These are phyloP conservation scores for Phyllotreta cruciferae DNA, from an alignment of 2,888 invertebrate genomes.

Conservation along the genomic window DNA sequence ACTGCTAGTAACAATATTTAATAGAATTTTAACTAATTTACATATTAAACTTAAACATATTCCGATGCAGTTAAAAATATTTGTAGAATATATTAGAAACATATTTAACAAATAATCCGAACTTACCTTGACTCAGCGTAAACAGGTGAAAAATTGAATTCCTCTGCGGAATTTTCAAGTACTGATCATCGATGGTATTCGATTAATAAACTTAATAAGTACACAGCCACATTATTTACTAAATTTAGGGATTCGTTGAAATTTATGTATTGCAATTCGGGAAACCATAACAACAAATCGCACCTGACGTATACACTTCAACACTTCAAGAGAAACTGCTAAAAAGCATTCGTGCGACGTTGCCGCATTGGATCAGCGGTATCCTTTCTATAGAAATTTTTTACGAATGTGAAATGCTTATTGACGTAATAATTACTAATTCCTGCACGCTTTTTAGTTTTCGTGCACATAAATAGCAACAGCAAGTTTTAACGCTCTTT, in stretches of 20 bases:
- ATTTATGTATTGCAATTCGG: conserved; percentile 13
- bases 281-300: conserved; percentile 35
- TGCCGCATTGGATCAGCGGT: conserved; percentile 11
- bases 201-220: conserved; percentile 10
- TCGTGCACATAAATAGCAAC: too few relatives aligned
- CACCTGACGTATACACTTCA: conserved; percentile 33
- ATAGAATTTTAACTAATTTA: too few relatives aligned
- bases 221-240: conserved; percentile 26
- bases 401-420: too few relatives aligned
- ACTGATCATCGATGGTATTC: too few relatives aligned
- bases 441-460: too few relatives aligned
- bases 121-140: conserved; percentile 18
- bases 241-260: conserved; percentile 17
- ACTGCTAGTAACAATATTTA: too few relatives aligned
- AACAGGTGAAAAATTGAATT: conserved; percentile 20
- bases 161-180: background rate
- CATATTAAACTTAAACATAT: background rate
- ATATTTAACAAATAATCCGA: conserved; percentile 5
- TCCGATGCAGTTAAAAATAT: conserved; percentile 14
- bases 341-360: conserved; percentile 11
- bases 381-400: background rate
- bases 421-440: too few relatives aligned
- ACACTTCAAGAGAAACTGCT: conserved; percentile 35
- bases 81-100: conserved; percentile 17
- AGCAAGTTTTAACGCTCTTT: too few relatives aligned